Evolutionary conservation across 2,113 vertebrate species (phyloP), one percentile per base, ranked within the genome.

Genomic region (Nettapus auritus): DNA sequence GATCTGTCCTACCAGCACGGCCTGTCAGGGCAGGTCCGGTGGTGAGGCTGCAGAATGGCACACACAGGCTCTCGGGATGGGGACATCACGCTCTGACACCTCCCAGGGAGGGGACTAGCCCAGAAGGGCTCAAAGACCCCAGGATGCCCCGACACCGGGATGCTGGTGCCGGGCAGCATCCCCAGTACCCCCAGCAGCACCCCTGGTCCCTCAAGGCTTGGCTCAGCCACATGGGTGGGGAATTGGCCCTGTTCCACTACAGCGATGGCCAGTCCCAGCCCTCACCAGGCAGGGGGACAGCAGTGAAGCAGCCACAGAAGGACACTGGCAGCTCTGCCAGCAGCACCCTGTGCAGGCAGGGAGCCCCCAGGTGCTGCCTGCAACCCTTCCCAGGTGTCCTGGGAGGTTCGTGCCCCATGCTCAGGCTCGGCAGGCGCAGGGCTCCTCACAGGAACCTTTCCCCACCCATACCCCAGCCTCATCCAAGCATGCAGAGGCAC

Each of bases 31-130:
- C 46, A 33, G 67, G 13, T 22, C 62, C 3, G 0, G 89, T 1
- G 5, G 8, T 6, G 38, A 36, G 26, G 36, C 25, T 2, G 56
- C 79, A 20, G 67, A 33, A 13, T 0, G 7, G 78, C 75, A 42
- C 12, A 0, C 2, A 1, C 31, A 5, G 23, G 55, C 74, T n/a
- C 77, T 17, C 0, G 36, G 4, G 1, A 4, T 1, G 23, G n/a
- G 67, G 53, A 50, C 2, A 2, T 3, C 60, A n/a, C 46, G 26
- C 1, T n/a, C 8, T 4, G 74, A 17, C 64, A 44, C 40, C 26
- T 36, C 17, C 48, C 2, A 1, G 38, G 31, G 42, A 85, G 2
- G 7, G 3, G 5, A 36, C 11, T 0, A 4, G 36, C 28, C 9
- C 23, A 14, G 34, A 52, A 44, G 16, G 48, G 48, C n/a, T 29